Percentiles rank a stretch among this genome's conserved stretches.
Evolutionary conservation across 2,888 invertebrate genomes (phyloP).

Genomic region (Chalcis sispes): DNA sequence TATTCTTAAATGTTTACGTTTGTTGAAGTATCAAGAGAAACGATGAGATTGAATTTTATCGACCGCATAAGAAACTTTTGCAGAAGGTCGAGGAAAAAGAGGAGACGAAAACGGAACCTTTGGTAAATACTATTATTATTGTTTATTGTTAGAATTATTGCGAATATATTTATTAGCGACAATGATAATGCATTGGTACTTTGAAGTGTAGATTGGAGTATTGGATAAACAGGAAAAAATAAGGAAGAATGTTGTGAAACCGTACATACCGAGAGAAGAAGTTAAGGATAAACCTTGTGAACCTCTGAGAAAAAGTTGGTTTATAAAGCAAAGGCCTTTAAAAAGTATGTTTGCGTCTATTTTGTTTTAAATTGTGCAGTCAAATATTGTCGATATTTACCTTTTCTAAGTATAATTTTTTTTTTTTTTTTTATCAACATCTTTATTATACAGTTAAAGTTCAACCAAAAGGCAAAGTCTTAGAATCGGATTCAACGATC

Average conservation of each 20-base stretch:
- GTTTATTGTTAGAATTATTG: slow-evolving; percentile 3
- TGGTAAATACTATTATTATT: slow-evolving; percentile 76
- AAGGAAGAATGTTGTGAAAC: slow-evolving; percentile 70
- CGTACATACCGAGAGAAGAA: slow-evolving; percentile 49
- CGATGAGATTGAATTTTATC: slow-evolving; percentile 78
- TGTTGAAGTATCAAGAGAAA: slow-evolving; percentile 58
- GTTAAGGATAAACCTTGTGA: slow-evolving; percentile 38
- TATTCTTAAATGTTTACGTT: background rate
- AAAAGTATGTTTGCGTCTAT: slow-evolving; percentile 51
- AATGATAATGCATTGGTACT: background rate
- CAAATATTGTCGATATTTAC: no score
- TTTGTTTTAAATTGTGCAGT: background rate
- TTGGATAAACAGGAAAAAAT: slow-evolving; percentile 77
- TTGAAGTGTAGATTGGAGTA: slow-evolving; percentile 78
- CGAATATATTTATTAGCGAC: background rate
- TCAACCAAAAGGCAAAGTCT: slow-evolving; percentile 47
- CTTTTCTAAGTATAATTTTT: no score
- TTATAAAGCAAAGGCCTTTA: slow-evolving; percentile 48
- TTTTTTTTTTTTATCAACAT: slow-evolving; percentile 23
- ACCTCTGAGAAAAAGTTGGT: slow-evolving; percentile 41
- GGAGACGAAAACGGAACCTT: slow-evolving; percentile 79
- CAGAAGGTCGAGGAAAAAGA: slow-evolving; percentile 81
- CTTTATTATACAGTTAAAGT: slow-evolving; percentile 4
- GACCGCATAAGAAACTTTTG: slow-evolving; percentile 80
- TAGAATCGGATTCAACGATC: slow-evolving; percentile 26